These are phyloP conservation scores for Nezara viridula DNA, from an alignment of 2,888 invertebrate genomes.

Conservation along the genomic window DNA sequence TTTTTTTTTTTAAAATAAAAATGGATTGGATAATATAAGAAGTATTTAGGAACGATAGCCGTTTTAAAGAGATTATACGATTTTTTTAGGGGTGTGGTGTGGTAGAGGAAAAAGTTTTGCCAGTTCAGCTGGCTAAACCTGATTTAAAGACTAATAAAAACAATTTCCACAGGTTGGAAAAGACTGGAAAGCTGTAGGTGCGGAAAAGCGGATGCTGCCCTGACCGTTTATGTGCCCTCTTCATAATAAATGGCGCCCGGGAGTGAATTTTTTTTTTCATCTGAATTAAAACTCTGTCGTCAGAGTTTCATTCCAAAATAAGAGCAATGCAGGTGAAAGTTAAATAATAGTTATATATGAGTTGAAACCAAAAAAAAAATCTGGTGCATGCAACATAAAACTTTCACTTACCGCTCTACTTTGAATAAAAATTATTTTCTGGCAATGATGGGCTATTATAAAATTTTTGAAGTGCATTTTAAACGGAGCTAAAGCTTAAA, in stretches of 20 bases:
- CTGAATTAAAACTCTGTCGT: background rate
- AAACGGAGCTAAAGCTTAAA: too few relatives aligned
- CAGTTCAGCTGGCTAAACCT: background rate
- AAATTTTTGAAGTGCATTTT: too few relatives aligned
- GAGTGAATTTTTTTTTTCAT: background rate
- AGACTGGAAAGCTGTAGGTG: background rate
- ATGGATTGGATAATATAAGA: background rate
- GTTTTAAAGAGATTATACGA: background rate
- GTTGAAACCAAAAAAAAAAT: too few relatives aligned
- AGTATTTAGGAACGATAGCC: background rate
- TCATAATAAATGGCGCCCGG: background rate
- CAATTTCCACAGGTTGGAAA: background rate
- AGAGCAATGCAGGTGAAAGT: background rate
- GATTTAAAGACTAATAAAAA: constrained; percentile 34
- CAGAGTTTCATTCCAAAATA: background rate
- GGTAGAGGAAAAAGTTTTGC: background rate
- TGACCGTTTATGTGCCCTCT: background rate
- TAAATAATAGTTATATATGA: background rate
- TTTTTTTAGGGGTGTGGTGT: background rate
- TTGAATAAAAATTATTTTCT: too few relatives aligned
- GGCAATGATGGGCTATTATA: too few relatives aligned
- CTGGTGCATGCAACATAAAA: too few relatives aligned
- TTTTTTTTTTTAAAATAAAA: too few relatives aligned
- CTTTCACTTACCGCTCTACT: too few relatives aligned
- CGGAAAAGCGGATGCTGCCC: background rate